Evolutionary conservation across 2,888 invertebrate genomes (phyloP), one percentile per base, ranked within the genome.

Genomic region (Lycocerus yunnanus): DNA sequence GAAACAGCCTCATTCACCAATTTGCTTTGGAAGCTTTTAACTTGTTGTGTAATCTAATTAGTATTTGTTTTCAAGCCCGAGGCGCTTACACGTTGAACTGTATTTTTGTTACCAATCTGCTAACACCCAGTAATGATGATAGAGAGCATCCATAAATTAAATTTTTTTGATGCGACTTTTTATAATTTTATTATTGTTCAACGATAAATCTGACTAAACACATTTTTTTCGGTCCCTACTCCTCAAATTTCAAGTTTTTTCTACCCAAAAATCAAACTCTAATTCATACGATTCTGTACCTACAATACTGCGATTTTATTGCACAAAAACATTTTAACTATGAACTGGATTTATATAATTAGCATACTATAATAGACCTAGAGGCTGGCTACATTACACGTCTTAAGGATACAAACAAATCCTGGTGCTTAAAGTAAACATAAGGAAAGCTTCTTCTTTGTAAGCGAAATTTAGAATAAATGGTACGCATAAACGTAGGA

Each of bases 21-120:
- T 75, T 75, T 70, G 75, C 75, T 75, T 75, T 75, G 75, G 72
- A 67, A 75, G 75, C 75, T 77, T 80, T 80, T 80, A 79, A 79
- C 75, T 78, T 78, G 79, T 78, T 79, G 79, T 78, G 74, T 80
- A 80, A 80, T 79, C 78, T 79, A 80, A 80, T 80, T 80, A 80
- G 78, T 77, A 78, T 79, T 80, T 80, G 80, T 80, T 80, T 80
- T 79, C 77, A 77, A 75, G 78, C 78, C 77, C 74, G 78, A 74
- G 78, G 77, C 80, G 78, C 27, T 78, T 78, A 78, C 77, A 79
- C 77, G 78, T 72, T 76, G 73, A 74, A 75, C 78, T 78, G 76
- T 79, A 77, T 79, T 80, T 80, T 78, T 79, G 77, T 79, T 79
- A 77, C 73, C 76, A 75, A 78, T 78, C 73, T 68, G 58, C 71